Percentiles rank a stretch among this genome's conserved stretches.
These are phyloP conservation scores for Elegia similella DNA, from an alignment of 2,888 invertebrate genomes.

Conservation along the genomic window DNA sequence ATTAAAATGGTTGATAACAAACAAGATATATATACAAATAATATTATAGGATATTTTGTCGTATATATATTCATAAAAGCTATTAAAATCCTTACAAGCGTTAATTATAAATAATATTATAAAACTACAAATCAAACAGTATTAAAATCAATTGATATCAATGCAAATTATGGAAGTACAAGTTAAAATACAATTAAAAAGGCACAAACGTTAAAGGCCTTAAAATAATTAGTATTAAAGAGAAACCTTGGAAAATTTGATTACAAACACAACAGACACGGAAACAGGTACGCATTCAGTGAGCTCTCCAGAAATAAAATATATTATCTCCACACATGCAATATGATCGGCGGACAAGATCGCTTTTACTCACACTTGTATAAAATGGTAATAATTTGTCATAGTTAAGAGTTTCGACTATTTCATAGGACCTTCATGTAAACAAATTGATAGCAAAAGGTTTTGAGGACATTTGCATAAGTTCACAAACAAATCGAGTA, in stretches of 20 bases:
- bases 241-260: background rate
- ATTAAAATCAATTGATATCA: constrained; percentile 6
- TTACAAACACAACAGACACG: constrained; percentile 2
- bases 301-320: background rate
- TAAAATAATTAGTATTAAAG: background rate
- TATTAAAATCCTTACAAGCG: constrained; percentile 41
- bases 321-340: background rate
- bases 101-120: constrained; percentile 35
- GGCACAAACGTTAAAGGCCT: background rate
- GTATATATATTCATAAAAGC: constrained; percentile 38
- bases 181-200: constrained; percentile 7
- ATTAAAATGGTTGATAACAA: constrained; percentile 33
- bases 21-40: constrained; percentile 33
- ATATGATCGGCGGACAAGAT: background rate
- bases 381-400: background rate
- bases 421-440: background rate
- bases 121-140: constrained; percentile 29
- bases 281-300: background rate
- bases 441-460: background rate
- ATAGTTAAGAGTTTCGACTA: constrained; percentile 12
- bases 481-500: background rate
- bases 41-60: constrained; percentile 34
- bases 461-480: background rate
- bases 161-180: constrained; percentile 7
- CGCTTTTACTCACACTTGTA: too few relatives aligned